Evolutionary conservation across 1,140 invertebrate genomes (phyloP).

Genomic region (Eumeta japonica): DNA sequence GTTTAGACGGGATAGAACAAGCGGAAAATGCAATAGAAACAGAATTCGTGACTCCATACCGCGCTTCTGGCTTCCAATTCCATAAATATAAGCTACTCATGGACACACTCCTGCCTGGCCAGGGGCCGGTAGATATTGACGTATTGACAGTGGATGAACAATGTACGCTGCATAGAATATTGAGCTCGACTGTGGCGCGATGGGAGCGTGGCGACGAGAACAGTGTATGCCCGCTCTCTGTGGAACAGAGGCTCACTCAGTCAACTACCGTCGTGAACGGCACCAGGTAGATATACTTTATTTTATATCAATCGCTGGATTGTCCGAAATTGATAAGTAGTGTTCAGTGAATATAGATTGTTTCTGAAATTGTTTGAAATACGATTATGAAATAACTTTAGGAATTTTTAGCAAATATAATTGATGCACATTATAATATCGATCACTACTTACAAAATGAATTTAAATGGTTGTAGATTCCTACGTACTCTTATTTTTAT

Average conservation of each 20-base stretch:
- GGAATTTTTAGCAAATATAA: too few relatives aligned
- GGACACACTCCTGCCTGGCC: constrained; percentile 59
- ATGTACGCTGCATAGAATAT: constrained; percentile 60
- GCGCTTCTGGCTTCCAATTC: constrained; percentile 61
- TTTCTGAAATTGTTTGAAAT: too few relatives aligned
- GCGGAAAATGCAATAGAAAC: constrained; percentile 42
- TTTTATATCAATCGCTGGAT: neutral
- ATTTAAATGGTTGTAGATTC: too few relatives aligned
- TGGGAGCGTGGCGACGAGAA: constrained; percentile 56
- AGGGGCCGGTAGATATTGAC: constrained; percentile 41
- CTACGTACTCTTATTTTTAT: too few relatives aligned
- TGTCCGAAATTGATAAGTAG: too few relatives aligned
- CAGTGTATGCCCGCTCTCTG: constrained; percentile 46
- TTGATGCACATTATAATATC: too few relatives aligned
- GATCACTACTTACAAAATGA: too few relatives aligned
- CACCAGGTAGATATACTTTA: neutral
- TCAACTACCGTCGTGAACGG: too few relatives aligned
- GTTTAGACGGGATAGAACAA: constrained; percentile 64
- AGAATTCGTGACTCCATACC: constrained; percentile 58
- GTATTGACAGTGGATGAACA: constrained; percentile 51
- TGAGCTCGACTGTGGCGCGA: constrained; percentile 60
- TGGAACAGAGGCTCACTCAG: constrained; percentile 23
- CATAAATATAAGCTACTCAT: constrained; percentile 61
- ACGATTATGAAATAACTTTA: too few relatives aligned
- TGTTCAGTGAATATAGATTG: too few relatives aligned